Evolutionary conservation across 2,888 invertebrate species (phyloP), one percentile per base, ranked within the genome.

Genomic region (Temnothorax rugatulus): DNA sequence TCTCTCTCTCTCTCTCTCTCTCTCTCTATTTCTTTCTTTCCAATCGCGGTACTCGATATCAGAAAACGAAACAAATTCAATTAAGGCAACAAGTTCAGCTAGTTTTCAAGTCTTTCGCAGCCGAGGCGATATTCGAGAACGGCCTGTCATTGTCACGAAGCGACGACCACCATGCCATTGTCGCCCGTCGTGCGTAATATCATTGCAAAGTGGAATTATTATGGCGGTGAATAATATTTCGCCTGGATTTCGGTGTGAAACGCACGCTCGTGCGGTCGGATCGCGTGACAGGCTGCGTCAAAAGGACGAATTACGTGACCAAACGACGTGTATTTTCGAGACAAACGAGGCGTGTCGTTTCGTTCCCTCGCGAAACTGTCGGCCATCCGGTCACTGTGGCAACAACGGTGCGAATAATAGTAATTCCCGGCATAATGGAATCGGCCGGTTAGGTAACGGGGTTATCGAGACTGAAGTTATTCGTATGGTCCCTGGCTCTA

Each of bases 261-360:
- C 82, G 87, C 83, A 82, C 86, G 81, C 71, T 73, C 83, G 74
- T 86, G 83, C 82, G 90, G 88, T 86, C 69, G 85, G 82, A 88
- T 90, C 90, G 90, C 90, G 85, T 90, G 89, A 89, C 90, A 83
- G 86, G 81, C 64, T 76, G 73, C 88, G 89, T 90, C 89, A 89
- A 89, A 89, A 84, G 87, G 84, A 88, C 89, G 90, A 90, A 88
- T 89, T 88, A 87, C 90, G 87, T 74, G 89, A 88, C 73, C 84
- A 84, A 84, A 59, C 83, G 87, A 71, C 79, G 82, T 82, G 83
- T 86, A 88, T 90, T 88, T 88, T 86, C 89, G 69, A 84, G 84
- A 85, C 87, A 90, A 89, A 89, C 87, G 86, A 68, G 52, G 84
- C 84, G 52, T 85, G 44, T 59, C 84, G 83, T 83, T 61, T 64